phyloP scores from a whole-genome alignment of 1,140 invertebrate genomes.

The Chelonus insularis region DNA sequence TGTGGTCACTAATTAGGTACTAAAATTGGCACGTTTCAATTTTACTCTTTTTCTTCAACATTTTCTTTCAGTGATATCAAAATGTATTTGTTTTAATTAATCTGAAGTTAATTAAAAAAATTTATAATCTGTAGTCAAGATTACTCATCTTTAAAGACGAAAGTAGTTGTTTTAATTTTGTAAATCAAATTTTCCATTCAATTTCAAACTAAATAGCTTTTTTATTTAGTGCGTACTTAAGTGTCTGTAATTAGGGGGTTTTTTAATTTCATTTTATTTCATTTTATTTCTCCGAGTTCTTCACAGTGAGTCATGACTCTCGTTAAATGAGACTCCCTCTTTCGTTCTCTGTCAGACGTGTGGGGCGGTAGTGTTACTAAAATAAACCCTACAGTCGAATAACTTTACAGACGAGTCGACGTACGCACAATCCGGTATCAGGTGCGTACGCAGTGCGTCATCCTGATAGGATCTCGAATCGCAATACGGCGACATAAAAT shows the following conservation, averaged over 20 bases:
- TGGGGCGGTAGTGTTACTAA: slow-evolving; percentile 40
- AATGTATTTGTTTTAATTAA: no score
- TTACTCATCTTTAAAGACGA: no score
- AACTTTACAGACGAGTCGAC: slow-evolving; percentile 31
- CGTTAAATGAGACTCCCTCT: slow-evolving; percentile 24
- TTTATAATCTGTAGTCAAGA: no score
- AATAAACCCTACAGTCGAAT: slow-evolving; percentile 48
- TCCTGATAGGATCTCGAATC: slow-evolving; percentile 53
- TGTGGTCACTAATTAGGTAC: not conserved
- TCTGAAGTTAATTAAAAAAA: no score
- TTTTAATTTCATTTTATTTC: no score
- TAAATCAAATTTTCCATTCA: no score
- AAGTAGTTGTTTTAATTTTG: no score
- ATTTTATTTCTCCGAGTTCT: no score
- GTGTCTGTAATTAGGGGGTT: no score
- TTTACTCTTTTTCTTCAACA: not conserved
- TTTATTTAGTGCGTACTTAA: no score
- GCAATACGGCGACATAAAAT: slow-evolving; percentile 32
- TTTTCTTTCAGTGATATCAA: no score
- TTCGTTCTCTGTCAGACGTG: slow-evolving; percentile 19
- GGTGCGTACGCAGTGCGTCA: slow-evolving; percentile 57
- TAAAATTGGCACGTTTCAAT: not conserved
- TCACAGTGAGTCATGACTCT: slow-evolving; percentile 29
- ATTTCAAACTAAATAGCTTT: no score
- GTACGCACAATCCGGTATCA: slow-evolving; percentile 51